phyloP scores from a whole-genome alignment of 2,888 invertebrate species.

The Callinectes sapidus region DNA sequence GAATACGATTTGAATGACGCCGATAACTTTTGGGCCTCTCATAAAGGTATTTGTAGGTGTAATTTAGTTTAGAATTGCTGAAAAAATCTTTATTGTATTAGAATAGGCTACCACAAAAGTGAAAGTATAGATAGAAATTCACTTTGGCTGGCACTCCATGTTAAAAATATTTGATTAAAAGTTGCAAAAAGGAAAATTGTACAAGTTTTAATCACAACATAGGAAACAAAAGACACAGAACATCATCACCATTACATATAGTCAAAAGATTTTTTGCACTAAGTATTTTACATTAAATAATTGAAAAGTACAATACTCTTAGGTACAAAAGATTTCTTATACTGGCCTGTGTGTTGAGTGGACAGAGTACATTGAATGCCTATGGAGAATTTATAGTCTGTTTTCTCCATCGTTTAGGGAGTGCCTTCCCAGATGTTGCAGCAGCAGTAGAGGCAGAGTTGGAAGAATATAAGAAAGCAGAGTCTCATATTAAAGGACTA shows the following conservation, averaged over 20 bases:
- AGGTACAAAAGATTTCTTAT: no score
- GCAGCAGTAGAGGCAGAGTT: slow-evolving; percentile 99
- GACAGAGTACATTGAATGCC: no score
- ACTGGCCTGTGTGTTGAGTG: no score
- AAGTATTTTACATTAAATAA: no score
- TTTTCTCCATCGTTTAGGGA: slow-evolving; percentile 70
- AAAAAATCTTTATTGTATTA: background rate
- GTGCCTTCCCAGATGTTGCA: slow-evolving; percentile 94
- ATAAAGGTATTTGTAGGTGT: slow-evolving; percentile 84
- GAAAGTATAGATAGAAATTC: background rate
- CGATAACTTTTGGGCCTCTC: slow-evolving; percentile 94
- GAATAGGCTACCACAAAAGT: background rate
- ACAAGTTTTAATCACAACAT: no score
- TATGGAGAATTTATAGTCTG: background rate
- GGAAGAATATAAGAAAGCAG: slow-evolving; percentile 93
- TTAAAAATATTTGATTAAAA: no score
- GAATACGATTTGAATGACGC: slow-evolving; percentile 92
- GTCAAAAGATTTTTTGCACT: no score
- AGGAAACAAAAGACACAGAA: no score
- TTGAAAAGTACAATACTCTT: no score
- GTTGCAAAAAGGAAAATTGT: no score
- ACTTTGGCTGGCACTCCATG: no score
- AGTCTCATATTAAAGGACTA: slow-evolving; percentile 87
- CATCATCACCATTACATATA: no score
- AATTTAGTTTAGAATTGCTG: background rate